A percentile compares a stretch with the other conserved stretches of the same genome.
Conservation (phyloP, 2,888 invertebrate species). For the Xestia rhomboidea region DNA sequence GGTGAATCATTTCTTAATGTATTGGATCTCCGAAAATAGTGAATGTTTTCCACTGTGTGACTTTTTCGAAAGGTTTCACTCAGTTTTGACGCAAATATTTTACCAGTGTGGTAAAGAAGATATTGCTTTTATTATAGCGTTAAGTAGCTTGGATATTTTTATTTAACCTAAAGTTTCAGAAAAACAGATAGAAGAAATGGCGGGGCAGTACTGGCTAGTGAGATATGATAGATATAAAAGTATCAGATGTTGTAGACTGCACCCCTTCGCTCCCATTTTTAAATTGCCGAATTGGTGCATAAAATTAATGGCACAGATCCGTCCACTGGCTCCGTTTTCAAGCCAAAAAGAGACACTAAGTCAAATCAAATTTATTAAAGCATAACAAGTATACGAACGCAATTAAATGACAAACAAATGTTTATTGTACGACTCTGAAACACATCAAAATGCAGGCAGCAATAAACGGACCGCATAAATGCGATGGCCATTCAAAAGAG, state of each 20-base stretch:
- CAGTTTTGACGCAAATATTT: neutral
- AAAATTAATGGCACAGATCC: neutral
- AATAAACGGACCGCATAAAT: conserved; percentile 67
- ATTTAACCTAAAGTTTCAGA: neutral
- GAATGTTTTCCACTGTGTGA: conserved; percentile 1
- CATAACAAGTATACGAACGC: conserved; percentile 21
- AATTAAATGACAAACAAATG: conserved; percentile 35
- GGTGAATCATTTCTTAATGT: conserved; percentile 41
- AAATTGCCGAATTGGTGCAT: neutral
- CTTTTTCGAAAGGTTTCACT: conserved; percentile 4
- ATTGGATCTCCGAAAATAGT: conserved; percentile 18
- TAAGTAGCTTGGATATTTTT: neutral
- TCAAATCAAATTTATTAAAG: conserved; percentile 3
- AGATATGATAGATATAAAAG: neutral
- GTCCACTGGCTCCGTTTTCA: conserved; percentile 5
- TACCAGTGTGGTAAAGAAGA: neutral
- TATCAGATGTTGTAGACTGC: neutral
- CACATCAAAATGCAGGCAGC: conserved; percentile 64
- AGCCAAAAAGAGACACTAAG: conserved; percentile 1
- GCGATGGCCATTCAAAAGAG: conserved; percentile 66
- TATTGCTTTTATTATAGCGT: neutral
- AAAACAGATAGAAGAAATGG: neutral
- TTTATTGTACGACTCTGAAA: conserved; percentile 27
- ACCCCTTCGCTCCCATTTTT: neutral
- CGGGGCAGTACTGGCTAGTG: neutral